Evolutionary conservation across 2,888 invertebrate species (phyloP).

Genomic region (Chesias legatella): DNA sequence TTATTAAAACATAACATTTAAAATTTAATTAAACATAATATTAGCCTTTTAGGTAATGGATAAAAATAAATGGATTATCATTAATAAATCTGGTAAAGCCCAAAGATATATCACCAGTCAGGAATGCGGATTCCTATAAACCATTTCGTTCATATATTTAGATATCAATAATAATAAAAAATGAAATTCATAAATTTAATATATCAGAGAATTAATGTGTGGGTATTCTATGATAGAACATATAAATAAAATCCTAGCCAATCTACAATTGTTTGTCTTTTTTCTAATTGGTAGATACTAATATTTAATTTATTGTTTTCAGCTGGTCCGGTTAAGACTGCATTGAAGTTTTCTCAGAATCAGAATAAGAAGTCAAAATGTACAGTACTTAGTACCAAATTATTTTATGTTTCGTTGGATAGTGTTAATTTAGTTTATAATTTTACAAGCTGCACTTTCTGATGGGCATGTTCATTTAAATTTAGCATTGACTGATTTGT

Average conservation of each 20-base stretch:
- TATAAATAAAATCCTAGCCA: too few species aligned
- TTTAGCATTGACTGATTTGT: slow-evolving; percentile 8
- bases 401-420: slow-evolving; percentile 15
- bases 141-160: not conserved
- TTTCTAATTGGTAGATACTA: too few species aligned
- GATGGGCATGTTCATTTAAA: slow-evolving; percentile 16
- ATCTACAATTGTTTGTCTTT: too few species aligned
- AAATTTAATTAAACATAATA: too few species aligned
- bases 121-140: slow-evolving; percentile 15
- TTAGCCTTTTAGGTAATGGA: too few species aligned
- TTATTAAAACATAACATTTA: too few species aligned
- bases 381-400: slow-evolving; percentile 20
- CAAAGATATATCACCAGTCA: slow-evolving; percentile 6
- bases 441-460: slow-evolving; percentile 19
- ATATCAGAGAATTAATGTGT: too few species aligned
- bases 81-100: slow-evolving; percentile 1
- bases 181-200: too few species aligned
- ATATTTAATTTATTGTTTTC: slow-evolving; percentile 17
- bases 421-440: slow-evolving; percentile 17
- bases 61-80: not conserved
- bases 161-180: too few species aligned
- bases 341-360: slow-evolving; percentile 27
- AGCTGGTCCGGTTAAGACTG: slow-evolving; percentile 32
- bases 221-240: too few species aligned
- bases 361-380: slow-evolving; percentile 21